phyloP scores from a whole-genome alignment of 2,797 vertebrate genomes.

The Geotrypetes seraphini region DNA sequence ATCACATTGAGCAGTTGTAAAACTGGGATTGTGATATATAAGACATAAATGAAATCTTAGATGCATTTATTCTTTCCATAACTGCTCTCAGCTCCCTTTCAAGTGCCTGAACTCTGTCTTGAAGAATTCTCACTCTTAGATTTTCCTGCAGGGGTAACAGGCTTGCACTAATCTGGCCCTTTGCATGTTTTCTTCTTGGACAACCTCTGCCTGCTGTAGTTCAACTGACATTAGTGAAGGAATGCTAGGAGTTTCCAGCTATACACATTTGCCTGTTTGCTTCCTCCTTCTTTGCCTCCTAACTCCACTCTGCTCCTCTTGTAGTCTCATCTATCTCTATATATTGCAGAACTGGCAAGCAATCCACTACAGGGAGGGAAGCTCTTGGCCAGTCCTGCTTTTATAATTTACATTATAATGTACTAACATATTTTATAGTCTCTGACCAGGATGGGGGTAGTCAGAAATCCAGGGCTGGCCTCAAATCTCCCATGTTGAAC shows the following conservation, averaged over 20 bases:
- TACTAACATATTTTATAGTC: too few species aligned
- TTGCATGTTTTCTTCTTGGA: slow-evolving; percentile 17
- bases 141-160: slow-evolving; percentile 26
- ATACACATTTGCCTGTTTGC: neutral
- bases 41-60: neutral
- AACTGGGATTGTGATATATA: too few species aligned
- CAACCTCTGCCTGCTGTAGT: slow-evolving; percentile 1
- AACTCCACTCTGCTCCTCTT: too few species aligned
- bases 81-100: neutral
- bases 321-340: too few species aligned
- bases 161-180: neutral
- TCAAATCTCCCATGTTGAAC: too few species aligned
- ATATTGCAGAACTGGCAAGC: too few species aligned
- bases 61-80: neutral
- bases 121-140: slow-evolving; percentile 4
- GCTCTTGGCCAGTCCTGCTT: too few species aligned
- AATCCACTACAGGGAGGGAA: too few species aligned
- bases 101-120: slow-evolving; percentile 1
- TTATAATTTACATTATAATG: too few species aligned
- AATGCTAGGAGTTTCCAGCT: neutral
- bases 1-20: too few species aligned
- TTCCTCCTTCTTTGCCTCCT: neutral
- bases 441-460: too few species aligned
- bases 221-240: neutral
- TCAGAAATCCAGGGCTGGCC: too few species aligned